A percentile compares a stretch with the other conserved stretches of the same genome.
Evolutionary conservation across 2,797 vertebrate species (phyloP).

Genomic region (Clarias platycephalus): DNA sequence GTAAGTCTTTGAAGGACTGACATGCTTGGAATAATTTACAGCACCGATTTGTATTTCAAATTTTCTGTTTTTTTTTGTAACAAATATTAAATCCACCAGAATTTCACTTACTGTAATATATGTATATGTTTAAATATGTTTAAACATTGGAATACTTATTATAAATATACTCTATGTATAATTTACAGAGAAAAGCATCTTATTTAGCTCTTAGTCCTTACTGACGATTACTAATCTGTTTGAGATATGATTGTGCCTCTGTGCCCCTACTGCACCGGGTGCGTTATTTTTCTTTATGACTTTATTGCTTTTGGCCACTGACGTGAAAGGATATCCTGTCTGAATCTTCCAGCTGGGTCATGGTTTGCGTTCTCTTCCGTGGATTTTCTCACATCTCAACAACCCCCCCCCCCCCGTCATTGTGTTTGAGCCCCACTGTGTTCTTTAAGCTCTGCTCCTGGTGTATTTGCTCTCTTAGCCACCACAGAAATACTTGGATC

Average conservation of each 20-base stretch:
- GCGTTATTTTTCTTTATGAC: constrained; percentile 37
- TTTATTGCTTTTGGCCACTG: constrained; percentile 37
- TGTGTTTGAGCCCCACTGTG: constrained; percentile 54
- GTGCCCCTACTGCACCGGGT: neutral
- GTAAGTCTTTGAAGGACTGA: neutral
- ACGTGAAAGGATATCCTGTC: constrained; percentile 57
- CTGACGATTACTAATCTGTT: neutral
- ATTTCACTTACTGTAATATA: neutral
- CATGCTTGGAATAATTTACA: neutral
- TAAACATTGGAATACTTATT: neutral
- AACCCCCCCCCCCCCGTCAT: constrained; percentile 14
- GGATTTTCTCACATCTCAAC: constrained; percentile 35
- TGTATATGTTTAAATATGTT: no score
- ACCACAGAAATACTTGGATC: neutral
- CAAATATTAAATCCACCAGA: neutral
- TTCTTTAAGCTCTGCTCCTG: constrained; percentile 17
- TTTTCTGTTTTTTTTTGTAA: neutral
- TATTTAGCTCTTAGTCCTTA: neutral
- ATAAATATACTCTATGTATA: neutral
- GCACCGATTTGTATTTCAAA: neutral
- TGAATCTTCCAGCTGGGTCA: constrained; percentile 28
- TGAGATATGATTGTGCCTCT: neutral
- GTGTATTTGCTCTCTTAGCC: neutral
- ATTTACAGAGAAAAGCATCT: neutral
- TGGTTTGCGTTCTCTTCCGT: constrained; percentile 45